Base-by-base conservation (phyloP, 2,888 invertebrate genomes). In the Synanthedon formicaeformis region DNA sequence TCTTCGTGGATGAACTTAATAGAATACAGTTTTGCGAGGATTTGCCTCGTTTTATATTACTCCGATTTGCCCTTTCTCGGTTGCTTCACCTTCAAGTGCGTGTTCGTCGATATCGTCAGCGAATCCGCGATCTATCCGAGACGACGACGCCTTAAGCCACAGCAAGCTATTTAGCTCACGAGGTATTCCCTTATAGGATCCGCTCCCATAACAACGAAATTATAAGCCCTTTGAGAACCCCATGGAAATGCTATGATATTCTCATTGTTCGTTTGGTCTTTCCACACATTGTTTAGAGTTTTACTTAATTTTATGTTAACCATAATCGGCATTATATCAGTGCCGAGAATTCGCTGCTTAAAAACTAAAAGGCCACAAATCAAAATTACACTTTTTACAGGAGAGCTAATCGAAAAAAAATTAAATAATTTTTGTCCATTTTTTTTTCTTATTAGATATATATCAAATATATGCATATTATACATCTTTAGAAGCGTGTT, bases 11-110 rank as follows among this genome's bases (percentile, higher is more conserved):
- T 79, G 72, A 71, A 70, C 71, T 74, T 71, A 67, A 72, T 77
- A 70, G 85, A 85, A 83, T 86, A 85, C 75, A 68, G 67, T 74
- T 65, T 48, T 59, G 69, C 66, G 75, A 79, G 74, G 85, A 85
- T 85, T 80, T 78, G 78, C 79, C 69, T 73, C 81, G 80, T 83
- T 85, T 84, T 87, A 87, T 87, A 87, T 82, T 79, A 77, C 71
- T 78, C 80, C 74, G 81, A 62, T 74, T 78, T 80, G 86, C 86
- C 86, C 86, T 87, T 86, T 87, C 84, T 78, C 81, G 73, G 75
- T 84, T 82, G 81, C 83, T 62, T 85, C 84, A 86, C 86, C 85
- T 85, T 85, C 45, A 45, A 45, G 85, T 81, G 83, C 80, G 77
- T 78, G 75, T 65, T 67, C 69, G 70, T 59, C 64, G 69, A 67